Evolutionary conservation across 2,888 invertebrate species (phyloP).

Genomic region (Eristalis arbustorum): DNA sequence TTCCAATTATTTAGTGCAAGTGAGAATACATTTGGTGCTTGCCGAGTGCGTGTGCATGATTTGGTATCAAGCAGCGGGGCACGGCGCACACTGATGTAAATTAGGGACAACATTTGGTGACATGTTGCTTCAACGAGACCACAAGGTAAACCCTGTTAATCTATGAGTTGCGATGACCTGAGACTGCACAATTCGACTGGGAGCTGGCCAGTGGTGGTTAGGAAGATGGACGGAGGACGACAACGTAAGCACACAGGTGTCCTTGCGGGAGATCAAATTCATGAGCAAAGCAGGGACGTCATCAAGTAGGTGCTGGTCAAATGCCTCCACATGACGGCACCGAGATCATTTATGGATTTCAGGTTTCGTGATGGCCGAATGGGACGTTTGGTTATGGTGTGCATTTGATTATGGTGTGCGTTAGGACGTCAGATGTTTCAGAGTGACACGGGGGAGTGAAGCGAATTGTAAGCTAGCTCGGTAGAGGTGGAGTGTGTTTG

Average conservation of each 20-base stretch:
- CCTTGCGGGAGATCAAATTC: too few relatives aligned
- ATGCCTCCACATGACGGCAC: neutral
- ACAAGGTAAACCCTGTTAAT: slow-evolving; percentile 3
- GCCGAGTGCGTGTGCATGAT: slow-evolving; percentile 2
- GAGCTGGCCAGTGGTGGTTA: neutral
- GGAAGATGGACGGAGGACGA: neutral
- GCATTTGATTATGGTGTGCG: too few relatives aligned
- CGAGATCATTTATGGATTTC: neutral
- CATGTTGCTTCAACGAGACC: slow-evolving; percentile 49
- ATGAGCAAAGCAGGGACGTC: too few relatives aligned
- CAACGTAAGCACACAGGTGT: too few relatives aligned
- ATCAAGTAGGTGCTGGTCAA: too few relatives aligned
- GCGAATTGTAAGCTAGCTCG: too few relatives aligned
- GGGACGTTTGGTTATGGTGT: too few relatives aligned
- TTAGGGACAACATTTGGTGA: slow-evolving; percentile 43
- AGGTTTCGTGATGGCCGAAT: too few relatives aligned
- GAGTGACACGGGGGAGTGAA: too few relatives aligned
- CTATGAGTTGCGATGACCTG: slow-evolving; percentile 1
- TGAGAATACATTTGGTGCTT: slow-evolving; percentile 14
- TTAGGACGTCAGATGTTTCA: too few relatives aligned
- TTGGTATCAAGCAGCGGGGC: slow-evolving; percentile 17
- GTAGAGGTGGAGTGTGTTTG: too few relatives aligned
- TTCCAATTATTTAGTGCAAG: slow-evolving; percentile 57
- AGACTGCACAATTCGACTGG: neutral
- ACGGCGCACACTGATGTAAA: slow-evolving; percentile 10